Evolutionary conservation across 2,113 vertebrate species (phyloP), one percentile per base, ranked within the genome.

Genomic region (Corvus hawaiiensis): DNA sequence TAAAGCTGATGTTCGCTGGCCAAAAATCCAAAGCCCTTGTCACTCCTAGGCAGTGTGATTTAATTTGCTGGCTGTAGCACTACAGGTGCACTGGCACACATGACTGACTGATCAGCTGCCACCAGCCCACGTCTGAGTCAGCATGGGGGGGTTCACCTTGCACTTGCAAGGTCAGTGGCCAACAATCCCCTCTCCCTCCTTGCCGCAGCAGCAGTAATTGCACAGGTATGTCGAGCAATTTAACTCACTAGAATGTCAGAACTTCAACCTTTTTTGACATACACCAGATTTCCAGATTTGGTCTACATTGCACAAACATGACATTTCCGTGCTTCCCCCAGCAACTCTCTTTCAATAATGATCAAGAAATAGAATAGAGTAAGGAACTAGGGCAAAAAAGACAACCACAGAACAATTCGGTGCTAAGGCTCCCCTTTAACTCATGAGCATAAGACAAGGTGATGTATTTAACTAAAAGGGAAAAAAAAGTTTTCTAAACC

Each of bases 11-110:
- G 61, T 32, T 73, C 46, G 54, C 67, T 87, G 94, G 87, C 81
- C 49, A 63, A 44, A 67, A 78, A 86, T 5, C 61, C 73, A 64
- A 78, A 72, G 73, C 41, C 8, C 13, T 35, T 95, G 84, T 93
- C 82, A 72, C 51, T 94, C 72, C 68, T 56, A 32, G 76, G 54
- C 89, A 76, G 74, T n/a, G 68, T 46, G 87, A 92, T 84, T 93
- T 63, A 71, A 89, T 92, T 80, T 95, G 33, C 66, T 68, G 28
- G 82, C 78, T 87, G 51, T 26, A 52, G 51, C 81, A 64, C 88
- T 67, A 21, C 91, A 92, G 91, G 95, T 95, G 93, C 93, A 94
- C 23, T 28, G 79, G 93, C 90, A 95, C 77, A 93, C 84, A 20
- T 2, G 69, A 39, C 21, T 75, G 82, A 43, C 35, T 82, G 49